Base-by-base conservation (phyloP, 2,888 invertebrate species). In the Luperina testacea region DNA sequence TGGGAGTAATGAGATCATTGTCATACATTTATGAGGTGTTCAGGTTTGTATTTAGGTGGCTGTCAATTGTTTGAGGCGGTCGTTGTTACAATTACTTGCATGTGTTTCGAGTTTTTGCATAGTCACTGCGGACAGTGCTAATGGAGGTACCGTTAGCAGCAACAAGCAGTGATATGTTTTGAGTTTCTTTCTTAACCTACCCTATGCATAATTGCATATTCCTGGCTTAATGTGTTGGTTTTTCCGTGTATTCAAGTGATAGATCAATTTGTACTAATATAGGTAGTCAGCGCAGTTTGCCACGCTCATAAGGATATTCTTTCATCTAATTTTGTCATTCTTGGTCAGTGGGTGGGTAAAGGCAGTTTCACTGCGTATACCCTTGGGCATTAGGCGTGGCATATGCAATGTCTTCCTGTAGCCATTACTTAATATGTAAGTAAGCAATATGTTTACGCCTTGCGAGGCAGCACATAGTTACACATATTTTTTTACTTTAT, bases 1-100 rank as follows among this genome's bases (percentile, higher is more conserved):
- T 94, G 89, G 93, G 93, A 69, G 91, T 89, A 93, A 93, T 94
- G 93, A 93, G 91, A 93, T 93, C 93, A 94, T 91, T 91, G 91
- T 89, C 82, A 78, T 77, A 80, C 64, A 72, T 75, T 81, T 77
- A 75, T 82, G 78, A 75, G 67, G 81, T 79, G 51, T 72, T 78
- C 74, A n/a, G 38, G 68, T 76, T 75, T 79, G 61, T 77, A 77
- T 77, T 87, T 74, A 75, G 82, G 78, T 72, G 79, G 59, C 72
- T 85, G 78, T 85, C 81, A 77, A 87, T 85, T 87, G 73, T 85
- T 80, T 75, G 72, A 80, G 78, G 72, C 71, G 67, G 68, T 64
- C 71, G 59, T 53, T 70, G 27, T 48, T 70, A 63, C 73, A 65
- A 64, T 75, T 45, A 59, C 61, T 63, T 27, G 59, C 57, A 65